Evolutionary conservation across 2,797 vertebrate genomes (phyloP).

Genomic region (Acomys russatus): DNA sequence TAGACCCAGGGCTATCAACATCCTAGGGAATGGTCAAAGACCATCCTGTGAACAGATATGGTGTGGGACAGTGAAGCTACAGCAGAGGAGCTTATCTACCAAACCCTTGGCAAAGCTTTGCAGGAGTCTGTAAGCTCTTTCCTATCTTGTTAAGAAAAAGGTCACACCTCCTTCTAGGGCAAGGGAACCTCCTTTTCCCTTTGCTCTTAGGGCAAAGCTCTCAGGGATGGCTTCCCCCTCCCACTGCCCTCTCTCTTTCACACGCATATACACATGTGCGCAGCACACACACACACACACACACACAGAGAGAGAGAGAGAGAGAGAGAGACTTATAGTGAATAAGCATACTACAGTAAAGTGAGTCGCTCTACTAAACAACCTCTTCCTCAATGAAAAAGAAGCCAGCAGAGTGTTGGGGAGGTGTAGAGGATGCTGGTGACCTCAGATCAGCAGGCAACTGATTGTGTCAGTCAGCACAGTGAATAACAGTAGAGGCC

Average conservation of each 20-base stretch:
- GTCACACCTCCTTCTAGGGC: background rate
- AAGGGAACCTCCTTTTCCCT: background rate
- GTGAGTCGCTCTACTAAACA: background rate
- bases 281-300: background rate
- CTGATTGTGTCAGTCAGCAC: background rate
- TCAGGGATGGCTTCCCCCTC: too few relatives aligned
- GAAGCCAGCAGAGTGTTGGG: background rate
- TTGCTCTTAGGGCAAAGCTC: background rate
- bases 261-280: fast-evolving
- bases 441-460: background rate
- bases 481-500: background rate
- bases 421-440: background rate
- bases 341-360: background rate
- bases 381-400: background rate
- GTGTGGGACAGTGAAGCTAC: background rate
- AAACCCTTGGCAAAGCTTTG: background rate
- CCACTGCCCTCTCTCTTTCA: too few relatives aligned
- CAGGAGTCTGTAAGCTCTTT: fast-evolving
- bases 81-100: too few relatives aligned
- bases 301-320: background rate
- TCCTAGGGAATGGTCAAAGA: background rate
- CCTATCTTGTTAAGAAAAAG: background rate
- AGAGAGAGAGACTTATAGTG: background rate
- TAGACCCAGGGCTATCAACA: background rate
- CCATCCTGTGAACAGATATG: background rate